Base-by-base conservation (phyloP, 1,140 invertebrate genomes). In the Cephus cinctus region DNA sequence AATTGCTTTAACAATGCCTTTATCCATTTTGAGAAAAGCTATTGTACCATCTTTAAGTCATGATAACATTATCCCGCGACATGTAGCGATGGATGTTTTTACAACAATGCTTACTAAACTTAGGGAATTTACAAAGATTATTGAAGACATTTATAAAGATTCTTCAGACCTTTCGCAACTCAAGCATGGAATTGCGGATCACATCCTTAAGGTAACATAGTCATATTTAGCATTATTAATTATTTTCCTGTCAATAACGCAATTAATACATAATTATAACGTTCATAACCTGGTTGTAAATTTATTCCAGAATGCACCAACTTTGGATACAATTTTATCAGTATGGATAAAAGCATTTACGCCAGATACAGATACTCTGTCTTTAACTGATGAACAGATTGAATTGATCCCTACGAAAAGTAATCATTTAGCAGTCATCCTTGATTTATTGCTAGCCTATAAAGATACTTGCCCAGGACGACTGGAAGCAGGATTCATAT, bases 371-470 rank as follows among this genome's bases (percentile, higher is more conserved):
- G 54, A 69, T 22, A 22, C 34, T 8, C 45, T 58, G 18, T 57
- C 59, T n/a, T 61, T 57, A 46, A 41, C 65, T 19, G 46, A 60
- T 19, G 53, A 65, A 54, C 15, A 62, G 50, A 43, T 61, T 42
- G 5, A 60, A 56, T 1, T 47, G 54, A 2, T 30, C 59, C 21
- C 73, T 43, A 36, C 55, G 22, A 3, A 41, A 30, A 57, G 73
- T 43, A 71, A 80, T 22, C 64, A 78, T 47, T 61, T 84, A 14
- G 52, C 75, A 31, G 54, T 60, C 20, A 71, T 84, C 31, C 59
- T 85, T 34, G 77, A 83, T 55, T 60, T 85, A 27, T 56, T 86
- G 35, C 56, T 81, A 23, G 50, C 72, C 2, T 84, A 84, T 54
- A 76, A 75, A 60, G 72, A 78, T 15, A 61, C 80, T 32, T 71